phyloP scores from a whole-genome alignment of 2,797 vertebrate species.

The Lutjanus campechanus region DNA sequence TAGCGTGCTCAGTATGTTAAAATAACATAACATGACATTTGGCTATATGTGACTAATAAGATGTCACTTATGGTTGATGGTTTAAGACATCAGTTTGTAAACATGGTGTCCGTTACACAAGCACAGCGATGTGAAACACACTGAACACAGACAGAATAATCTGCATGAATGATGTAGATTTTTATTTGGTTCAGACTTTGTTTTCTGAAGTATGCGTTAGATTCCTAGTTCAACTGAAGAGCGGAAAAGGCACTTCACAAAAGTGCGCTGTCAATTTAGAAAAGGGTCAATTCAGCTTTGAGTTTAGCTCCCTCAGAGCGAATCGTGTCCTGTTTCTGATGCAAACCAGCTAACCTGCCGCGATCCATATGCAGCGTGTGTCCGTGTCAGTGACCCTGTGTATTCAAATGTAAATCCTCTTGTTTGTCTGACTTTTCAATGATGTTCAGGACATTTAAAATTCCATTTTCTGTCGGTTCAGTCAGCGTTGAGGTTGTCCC shows the following conservation, averaged over 20 bases:
- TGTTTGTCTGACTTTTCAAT: conserved; percentile 52
- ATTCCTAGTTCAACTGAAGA: background rate
- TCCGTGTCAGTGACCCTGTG: conserved; percentile 36
- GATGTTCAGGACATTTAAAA: conserved; percentile 43
- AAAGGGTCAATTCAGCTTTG: background rate
- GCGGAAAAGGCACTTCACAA: conserved; percentile 30
- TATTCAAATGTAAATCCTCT: conserved; percentile 55
- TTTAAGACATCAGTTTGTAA: background rate
- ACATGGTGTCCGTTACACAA: background rate
- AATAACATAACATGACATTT: no score
- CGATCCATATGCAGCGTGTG: conserved; percentile 47
- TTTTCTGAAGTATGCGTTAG: conserved; percentile 15
- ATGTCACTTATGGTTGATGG: background rate
- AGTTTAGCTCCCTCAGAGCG: conserved; percentile 15
- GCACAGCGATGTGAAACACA: conserved; percentile 10
- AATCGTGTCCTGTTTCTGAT: conserved; percentile 35
- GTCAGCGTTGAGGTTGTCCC: background rate
- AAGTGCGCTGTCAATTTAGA: conserved; percentile 14
- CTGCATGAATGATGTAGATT: conserved; percentile 26
- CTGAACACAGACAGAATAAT: conserved; percentile 25
- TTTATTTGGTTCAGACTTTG: conserved; percentile 50
- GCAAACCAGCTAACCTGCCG: conserved; percentile 36
- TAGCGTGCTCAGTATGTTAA: no score
- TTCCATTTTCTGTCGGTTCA: conserved; percentile 20
- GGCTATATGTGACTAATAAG: no score